These are phyloP conservation scores for Apis cerana DNA, from an alignment of 1,140 invertebrate genomes.

Conservation along the genomic window DNA sequence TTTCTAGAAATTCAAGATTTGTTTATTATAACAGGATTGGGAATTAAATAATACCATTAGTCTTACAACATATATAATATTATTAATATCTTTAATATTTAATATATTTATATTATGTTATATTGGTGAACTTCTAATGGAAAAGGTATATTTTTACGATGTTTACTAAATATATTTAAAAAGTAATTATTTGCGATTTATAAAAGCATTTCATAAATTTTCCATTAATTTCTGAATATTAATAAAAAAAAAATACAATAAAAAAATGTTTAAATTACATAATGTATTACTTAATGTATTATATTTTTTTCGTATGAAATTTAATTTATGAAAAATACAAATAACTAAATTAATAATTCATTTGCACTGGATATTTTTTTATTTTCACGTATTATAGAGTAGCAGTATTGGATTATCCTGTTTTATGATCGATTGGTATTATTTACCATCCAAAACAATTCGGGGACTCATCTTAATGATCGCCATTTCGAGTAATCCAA, in stretches of 20 bases:
- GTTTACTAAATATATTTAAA: no score
- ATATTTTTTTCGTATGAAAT: no score
- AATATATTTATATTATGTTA: conserved; percentile 71
- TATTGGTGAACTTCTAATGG: conserved; percentile 63
- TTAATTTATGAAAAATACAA: no score
- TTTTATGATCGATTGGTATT: conserved; percentile 65
- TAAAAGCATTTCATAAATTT: no score
- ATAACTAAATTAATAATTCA: neutral
- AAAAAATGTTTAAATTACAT: no score
- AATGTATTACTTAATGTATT: neutral
- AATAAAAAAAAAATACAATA: no score
- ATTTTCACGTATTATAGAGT: conserved; percentile 44
- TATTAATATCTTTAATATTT: conserved; percentile 63
- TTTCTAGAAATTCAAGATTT: neutral
- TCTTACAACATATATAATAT: conserved; percentile 50
- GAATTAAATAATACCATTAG: conserved; percentile 53
- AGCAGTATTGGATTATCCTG: conserved; percentile 54
- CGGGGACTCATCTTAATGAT: conserved; percentile 57
- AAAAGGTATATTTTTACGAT: conserved; percentile 55
- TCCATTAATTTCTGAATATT: no score
- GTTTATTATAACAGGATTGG: conserved; percentile 59
- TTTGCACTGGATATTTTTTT: neutral
- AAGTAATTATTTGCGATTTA: no score
- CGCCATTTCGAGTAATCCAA: conserved; percentile 43
- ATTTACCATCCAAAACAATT: conserved; percentile 46